Evolutionary conservation across 53 echinoderm and acorn worm species (phyloP), one percentile per base, ranked within the genome.

Genomic region (Holothuria scabra): DNA sequence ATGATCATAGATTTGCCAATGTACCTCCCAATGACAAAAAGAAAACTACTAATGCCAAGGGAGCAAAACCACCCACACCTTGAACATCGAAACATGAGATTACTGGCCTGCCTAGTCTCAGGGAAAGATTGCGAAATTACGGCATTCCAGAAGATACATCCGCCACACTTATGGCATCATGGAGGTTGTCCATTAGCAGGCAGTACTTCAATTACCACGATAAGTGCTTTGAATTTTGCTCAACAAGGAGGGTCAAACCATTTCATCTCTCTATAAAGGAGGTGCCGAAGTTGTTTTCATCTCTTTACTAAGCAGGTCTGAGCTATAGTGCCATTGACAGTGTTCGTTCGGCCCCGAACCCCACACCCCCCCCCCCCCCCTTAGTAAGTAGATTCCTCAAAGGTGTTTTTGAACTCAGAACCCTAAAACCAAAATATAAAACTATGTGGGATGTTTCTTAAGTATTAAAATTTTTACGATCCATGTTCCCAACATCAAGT

Each of bases 381-480:
- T 6, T 86, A 41, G 35, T 86, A 3, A 26, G 59, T 6, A 80
- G 87, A 33, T 86, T 80, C 48, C 37, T 86, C 25, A 80, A 65
- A 80, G 87, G 87, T n/a, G 79, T 35, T 38, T 80, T 49, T 66
- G 52, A 87, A 46, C 18, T 87, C 8, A 87, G 68, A 87, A 64
- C 82, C 20, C 79, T 70, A 8, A 67, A 31, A 29, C 69, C 59
- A 46, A 56, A 70, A 82, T 87, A 82, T 33, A 30, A 70, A 28
- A 12, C 13, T 34, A 82, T 37, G 1, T 80, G 87, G 87, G 80
- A 86, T 86, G 87, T 81, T 20, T 29, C 41, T 13, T 9, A 23
- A 48, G 67, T 87, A 35, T 56, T 87, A 20, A 66, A 66, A 22
- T 87, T 32, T 82, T 32, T 87, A 30, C 55, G 67, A 0, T 21